Base-by-base conservation (phyloP, 2,888 invertebrate genomes). In the Dicyrtoma fusca region DNA sequence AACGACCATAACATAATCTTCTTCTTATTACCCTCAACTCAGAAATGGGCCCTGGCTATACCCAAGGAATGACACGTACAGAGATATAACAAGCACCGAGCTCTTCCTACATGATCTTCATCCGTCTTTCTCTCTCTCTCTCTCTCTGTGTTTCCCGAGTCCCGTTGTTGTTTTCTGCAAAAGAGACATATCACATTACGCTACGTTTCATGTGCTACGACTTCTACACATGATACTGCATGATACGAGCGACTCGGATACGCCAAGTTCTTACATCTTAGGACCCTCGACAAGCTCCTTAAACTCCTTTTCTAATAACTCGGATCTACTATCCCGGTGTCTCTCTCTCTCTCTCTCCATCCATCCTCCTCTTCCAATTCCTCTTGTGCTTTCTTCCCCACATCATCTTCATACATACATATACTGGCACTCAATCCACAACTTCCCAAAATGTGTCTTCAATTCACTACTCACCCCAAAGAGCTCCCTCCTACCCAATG, bases 251-350 rank as follows among this genome's bases (percentile, higher is more conserved):
- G 53, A 1, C 19, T 53, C 11, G 17, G 17, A 53, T n/a, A 49
- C 17, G 49, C 3, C 4, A 14, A 49, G 3, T 49, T 14, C 17
- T 14, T 49, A 21, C 17, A 53, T 17, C n/a, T 2, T 53, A 17
- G 19, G 17, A 14, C 53, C 8, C 53, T 53, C 10, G 17, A 53
- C 53, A 21, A 10, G 49, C 25, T n/a, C 10, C 49, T 49, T n/a
- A n/a, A n/a, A n/a, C 49, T 49, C 49, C 49, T 49, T 49, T 49
- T 10, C 49, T 49, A 19, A 49, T 49, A 49, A 17, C 49, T 49
- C 49, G 4, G n/a, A 17, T 19, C 19, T 17, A 4, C 19, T 23
- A 6, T 17, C 13, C 5, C 25, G 23, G 25, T 23, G 1, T n/a
- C 59, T 25, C n/a, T 13, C 34, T 13, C 59, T 5, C 34, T 5